Percentiles rank a stretch among this genome's conserved stretches.
These are phyloP conservation scores for Bubo scandiacus DNA, from an alignment of 2,113 vertebrate genomes.

Conservation along the genomic window DNA sequence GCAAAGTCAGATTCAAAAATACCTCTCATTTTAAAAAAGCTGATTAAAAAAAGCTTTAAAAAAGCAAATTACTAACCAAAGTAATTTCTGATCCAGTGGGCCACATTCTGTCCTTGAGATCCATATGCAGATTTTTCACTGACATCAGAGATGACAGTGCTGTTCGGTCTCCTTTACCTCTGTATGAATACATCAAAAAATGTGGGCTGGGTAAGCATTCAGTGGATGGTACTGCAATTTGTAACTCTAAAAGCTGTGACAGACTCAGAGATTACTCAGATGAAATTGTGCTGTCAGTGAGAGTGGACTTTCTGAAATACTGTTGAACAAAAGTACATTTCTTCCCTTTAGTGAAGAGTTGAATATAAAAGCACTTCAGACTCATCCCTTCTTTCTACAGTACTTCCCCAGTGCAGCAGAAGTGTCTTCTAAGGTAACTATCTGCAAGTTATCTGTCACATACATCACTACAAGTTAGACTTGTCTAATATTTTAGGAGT, in stretches of 20 bases:
- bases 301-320: not conserved
- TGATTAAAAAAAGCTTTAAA: not conserved
- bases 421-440: conserved; percentile 71
- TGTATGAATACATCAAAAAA: not conserved
- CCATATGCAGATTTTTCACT: not conserved
- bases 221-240: not conserved
- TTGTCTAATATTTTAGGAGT: not conserved
- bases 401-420: conserved; percentile 71
- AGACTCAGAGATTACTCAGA: not conserved
- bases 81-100: not conserved
- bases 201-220: not conserved
- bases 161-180: not conserved
- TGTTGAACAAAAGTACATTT: not conserved
- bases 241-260: not conserved
- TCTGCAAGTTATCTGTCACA: not conserved
- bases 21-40: not conserved
- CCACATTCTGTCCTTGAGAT: not conserved
- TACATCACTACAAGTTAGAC: not conserved
- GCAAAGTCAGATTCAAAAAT: not conserved
- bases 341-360: conserved; percentile 77
- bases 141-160: not conserved
- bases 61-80: not conserved
- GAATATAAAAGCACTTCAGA: conserved; percentile 77
- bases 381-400: conserved; percentile 54
- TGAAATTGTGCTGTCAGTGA: not conserved